A percentile compares a stretch with the other conserved stretches of the same genome.
These are phyloP conservation scores for Melanotus villosus DNA, from an alignment of 2,888 invertebrate species.

Conservation along the genomic window DNA sequence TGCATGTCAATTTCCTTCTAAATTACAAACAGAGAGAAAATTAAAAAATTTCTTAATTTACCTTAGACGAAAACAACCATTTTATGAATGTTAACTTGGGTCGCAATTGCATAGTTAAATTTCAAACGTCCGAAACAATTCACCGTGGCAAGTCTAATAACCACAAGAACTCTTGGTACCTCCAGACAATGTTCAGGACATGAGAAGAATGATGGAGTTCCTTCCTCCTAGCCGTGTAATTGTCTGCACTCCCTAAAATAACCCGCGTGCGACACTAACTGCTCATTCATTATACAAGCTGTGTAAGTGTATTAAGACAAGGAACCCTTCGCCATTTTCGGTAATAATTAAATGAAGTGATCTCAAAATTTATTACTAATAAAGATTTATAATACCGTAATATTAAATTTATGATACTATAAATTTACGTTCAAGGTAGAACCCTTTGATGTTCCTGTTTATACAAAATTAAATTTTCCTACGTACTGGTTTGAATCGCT, in stretches of 20 bases:
- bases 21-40: too few species aligned
- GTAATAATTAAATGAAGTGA: constrained; percentile 26
- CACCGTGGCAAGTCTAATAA: constrained; percentile 59
- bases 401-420: too few species aligned
- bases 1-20: too few species aligned
- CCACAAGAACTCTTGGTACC: constrained; percentile 61
- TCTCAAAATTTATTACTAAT: constrained; percentile 14
- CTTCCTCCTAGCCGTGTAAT: constrained; percentile 66
- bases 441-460: too few species aligned
- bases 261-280: constrained; percentile 63
- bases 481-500: too few species aligned
- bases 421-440: too few species aligned
- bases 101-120: constrained; percentile 20
- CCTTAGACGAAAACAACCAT: too few species aligned
- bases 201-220: constrained; percentile 66
- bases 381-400: too few species aligned
- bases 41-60: too few species aligned
- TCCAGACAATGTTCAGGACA: constrained; percentile 65
- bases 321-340: constrained; percentile 23
- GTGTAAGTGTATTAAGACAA: constrained; percentile 58
- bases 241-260: constrained; percentile 65
- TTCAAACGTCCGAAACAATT: constrained; percentile 32
- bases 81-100: too few species aligned
- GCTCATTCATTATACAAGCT: constrained; percentile 64
- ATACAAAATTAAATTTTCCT: too few species aligned